A percentile compares a stretch with the other conserved stretches of the same genome.
Evolutionary conservation across 1,140 invertebrate species (phyloP).

Genomic region (Tyrophagus putrescentiae): DNA sequence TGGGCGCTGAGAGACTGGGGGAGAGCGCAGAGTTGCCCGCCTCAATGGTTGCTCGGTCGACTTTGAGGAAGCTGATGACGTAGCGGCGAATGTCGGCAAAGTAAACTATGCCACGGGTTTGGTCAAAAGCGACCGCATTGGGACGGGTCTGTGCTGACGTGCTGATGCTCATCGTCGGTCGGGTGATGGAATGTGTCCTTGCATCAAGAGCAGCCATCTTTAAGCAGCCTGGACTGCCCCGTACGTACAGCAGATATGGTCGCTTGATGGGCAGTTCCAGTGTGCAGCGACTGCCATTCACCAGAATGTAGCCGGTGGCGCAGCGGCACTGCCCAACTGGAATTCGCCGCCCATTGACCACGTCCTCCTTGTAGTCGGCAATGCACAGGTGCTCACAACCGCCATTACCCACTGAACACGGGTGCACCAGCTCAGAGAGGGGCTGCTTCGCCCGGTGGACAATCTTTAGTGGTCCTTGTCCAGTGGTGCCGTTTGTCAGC

Average conservation of each 20-base stretch:
- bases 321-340: slow-evolving; percentile 49
- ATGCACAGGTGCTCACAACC: slow-evolving; percentile 40
- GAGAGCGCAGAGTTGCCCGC: slow-evolving; percentile 11
- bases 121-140: slow-evolving; percentile 51
- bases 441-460: slow-evolving; percentile 2
- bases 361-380: slow-evolving; percentile 40
- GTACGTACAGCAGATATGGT: slow-evolving; percentile 47
- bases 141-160: slow-evolving; percentile 46
- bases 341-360: slow-evolving; percentile 24
- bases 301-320: slow-evolving; percentile 47
- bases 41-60: slow-evolving; percentile 33
- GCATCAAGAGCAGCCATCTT: slow-evolving; percentile 36
- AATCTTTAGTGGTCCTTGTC: not conserved
- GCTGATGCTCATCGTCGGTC: no score
- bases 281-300: slow-evolving; percentile 34
- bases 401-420: slow-evolving; percentile 36
- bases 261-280: no score
- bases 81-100: slow-evolving; percentile 47
- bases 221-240: slow-evolving; percentile 46
- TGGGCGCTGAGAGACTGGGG: no score
- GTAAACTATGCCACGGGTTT: slow-evolving; percentile 47
- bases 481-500: no score
- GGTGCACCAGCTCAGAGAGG: slow-evolving; percentile 27
- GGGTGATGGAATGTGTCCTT: no score
- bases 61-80: slow-evolving; percentile 36